phyloP scores from a whole-genome alignment of 2,888 invertebrate genomes.

The Steinernema hermaphroditum region DNA sequence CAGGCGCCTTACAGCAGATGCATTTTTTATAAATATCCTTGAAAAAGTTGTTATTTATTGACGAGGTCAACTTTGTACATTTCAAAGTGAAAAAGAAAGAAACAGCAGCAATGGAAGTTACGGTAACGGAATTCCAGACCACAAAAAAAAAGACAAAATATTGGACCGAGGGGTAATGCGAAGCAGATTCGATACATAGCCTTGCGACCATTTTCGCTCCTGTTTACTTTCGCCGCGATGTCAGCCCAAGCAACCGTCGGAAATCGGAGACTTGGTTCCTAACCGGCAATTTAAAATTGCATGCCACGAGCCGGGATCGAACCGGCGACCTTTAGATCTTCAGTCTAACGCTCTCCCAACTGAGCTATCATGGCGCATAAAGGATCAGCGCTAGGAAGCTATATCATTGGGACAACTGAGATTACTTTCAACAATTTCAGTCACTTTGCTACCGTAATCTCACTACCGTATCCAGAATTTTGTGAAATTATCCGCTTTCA shows the following conservation, averaged over 20 bases:
- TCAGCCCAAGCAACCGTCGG: constrained; percentile 16
- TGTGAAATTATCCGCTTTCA: too few relatives aligned
- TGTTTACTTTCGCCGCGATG: constrained; percentile 19
- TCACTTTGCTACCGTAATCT: too few relatives aligned
- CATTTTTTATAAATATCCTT: too few relatives aligned
- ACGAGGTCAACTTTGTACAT: too few relatives aligned
- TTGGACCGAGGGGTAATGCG: constrained; percentile 26
- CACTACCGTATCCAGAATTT: too few relatives aligned
- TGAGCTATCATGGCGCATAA: constrained; percentile 60
- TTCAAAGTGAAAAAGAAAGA: too few relatives aligned
- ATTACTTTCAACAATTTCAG: too few relatives aligned
- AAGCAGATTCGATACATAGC: constrained; percentile 20
- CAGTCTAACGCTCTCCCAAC: constrained; percentile 67
- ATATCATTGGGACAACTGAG: too few relatives aligned
- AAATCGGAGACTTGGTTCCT: constrained; percentile 8
- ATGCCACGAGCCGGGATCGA: constrained; percentile 66
- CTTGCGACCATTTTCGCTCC: constrained; percentile 24
- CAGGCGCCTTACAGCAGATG: too few relatives aligned
- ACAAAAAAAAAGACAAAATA: neutral
- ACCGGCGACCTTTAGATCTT: constrained; percentile 67
- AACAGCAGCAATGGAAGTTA: too few relatives aligned
- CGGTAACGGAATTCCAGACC: neutral
- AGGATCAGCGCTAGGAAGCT: neutral
- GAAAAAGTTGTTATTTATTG: too few relatives aligned
- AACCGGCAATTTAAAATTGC: neutral